Conservation (phyloP, 64 coral and sea anemone genomes). For the Astreopora myriophthalma region DNA sequence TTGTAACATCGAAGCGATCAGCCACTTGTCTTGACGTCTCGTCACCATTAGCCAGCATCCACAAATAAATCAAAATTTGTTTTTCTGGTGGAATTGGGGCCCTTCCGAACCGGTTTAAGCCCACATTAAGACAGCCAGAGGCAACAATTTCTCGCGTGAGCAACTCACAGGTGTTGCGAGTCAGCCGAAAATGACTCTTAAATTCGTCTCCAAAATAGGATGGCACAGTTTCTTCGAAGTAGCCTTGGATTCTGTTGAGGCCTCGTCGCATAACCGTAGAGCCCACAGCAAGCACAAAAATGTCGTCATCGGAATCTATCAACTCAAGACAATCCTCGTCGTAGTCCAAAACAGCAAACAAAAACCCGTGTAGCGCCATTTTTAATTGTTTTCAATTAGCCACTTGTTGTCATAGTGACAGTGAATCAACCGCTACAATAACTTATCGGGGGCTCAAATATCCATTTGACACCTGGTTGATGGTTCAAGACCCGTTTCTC, state of each 20-base stretch:
- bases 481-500: too few species aligned
- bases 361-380: too few species aligned
- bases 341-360: neutral
- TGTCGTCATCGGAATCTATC: neutral
- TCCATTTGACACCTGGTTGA: too few species aligned
- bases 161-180: conserved; percentile 41
- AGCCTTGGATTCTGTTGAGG: neutral
- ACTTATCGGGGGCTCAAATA: too few species aligned
- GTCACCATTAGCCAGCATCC: neutral
- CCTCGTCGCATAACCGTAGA: conserved; percentile 1
- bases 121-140: neutral
- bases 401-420: too few species aligned
- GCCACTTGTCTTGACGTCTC: neutral
- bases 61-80: neutral
- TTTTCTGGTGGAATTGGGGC: neutral
- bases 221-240: neutral
- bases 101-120: conserved; percentile 13
- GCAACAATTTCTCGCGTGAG: conserved; percentile 26
- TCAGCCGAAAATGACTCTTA: conserved; percentile 19
- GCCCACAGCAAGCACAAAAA: neutral
- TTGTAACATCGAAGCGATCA: neutral
- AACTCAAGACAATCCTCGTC: neutral
- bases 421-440: too few species aligned
- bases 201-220: conserved; percentile 33
- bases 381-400: too few species aligned